A percentile compares a stretch with the other conserved stretches of the same genome.
phyloP scores from a whole-genome alignment of 1,140 invertebrate genomes.

The Lordiphosa clarofinis region DNA sequence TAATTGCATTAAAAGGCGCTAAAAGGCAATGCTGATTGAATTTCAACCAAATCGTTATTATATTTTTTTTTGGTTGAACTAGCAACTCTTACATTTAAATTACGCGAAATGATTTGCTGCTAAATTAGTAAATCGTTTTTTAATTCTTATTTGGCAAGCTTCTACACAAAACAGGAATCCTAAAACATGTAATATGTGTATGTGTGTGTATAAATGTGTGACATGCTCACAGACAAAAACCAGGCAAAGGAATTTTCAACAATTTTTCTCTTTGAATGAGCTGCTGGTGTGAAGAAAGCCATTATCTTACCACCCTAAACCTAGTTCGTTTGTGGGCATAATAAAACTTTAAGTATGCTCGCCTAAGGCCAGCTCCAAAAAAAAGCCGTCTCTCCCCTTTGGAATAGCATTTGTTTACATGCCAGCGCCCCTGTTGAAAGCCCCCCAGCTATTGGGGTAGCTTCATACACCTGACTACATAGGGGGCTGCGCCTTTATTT shows the following conservation, averaged over 20 bases:
- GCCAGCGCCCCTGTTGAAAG: conserved; percentile 22
- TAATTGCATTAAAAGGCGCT: conserved; percentile 44
- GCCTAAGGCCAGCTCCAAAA: conserved; percentile 50
- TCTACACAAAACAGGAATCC: conserved; percentile 64
- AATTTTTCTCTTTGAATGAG: conserved; percentile 56
- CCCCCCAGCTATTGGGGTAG: conserved; percentile 54
- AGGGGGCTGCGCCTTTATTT: not conserved
- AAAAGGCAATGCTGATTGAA: conserved; percentile 15
- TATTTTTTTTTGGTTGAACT: conserved; percentile 14
- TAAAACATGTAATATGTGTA: conserved; percentile 12
- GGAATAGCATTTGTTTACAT: conserved; percentile 61
- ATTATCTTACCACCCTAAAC: not conserved
- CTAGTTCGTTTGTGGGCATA: conserved; percentile 37
- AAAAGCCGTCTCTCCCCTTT: conserved; percentile 24
- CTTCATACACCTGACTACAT: not conserved
- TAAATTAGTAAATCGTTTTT: too few relatives aligned
- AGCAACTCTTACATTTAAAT: conserved; percentile 16
- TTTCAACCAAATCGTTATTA: too few relatives aligned
- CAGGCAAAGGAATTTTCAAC: conserved; percentile 27
- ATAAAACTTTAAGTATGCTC: conserved; percentile 68
- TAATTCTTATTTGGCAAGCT: conserved; percentile 15
- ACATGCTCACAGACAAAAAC: conserved; percentile 43
- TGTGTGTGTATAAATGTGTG: conserved; percentile 8
- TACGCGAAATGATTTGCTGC: conserved; percentile 9
- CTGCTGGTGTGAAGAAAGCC: conserved; percentile 25